A percentile compares a stretch with the other conserved stretches of the same genome.
phyloP scores from a whole-genome alignment of 2,113 vertebrate genomes.

The Myrmecobius fasciatus region DNA sequence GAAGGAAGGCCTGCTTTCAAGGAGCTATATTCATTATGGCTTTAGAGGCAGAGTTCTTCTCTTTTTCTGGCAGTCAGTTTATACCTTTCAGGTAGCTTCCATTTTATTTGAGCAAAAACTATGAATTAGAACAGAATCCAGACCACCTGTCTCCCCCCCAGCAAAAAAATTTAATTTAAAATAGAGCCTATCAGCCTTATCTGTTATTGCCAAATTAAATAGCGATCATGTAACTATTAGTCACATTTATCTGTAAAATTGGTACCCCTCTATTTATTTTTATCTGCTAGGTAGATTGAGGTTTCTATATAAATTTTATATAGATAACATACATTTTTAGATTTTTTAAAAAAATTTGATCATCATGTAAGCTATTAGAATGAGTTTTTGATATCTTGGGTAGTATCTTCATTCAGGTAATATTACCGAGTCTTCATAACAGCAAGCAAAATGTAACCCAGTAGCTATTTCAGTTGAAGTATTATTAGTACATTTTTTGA shows the following conservation, averaged over 20 bases:
- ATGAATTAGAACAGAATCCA: slow-evolving; percentile 35
- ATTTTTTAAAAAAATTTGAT: slow-evolving; percentile 56
- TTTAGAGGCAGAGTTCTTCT: slow-evolving; percentile 49
- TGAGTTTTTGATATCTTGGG: slow-evolving; percentile 56
- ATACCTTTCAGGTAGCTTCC: slow-evolving; percentile 53
- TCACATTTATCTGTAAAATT: slow-evolving; percentile 58
- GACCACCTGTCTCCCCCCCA: slow-evolving; percentile 3
- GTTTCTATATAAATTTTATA: slow-evolving; percentile 65
- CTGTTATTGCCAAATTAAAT: slow-evolving; percentile 38
- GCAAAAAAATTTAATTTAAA: slow-evolving; percentile 35
- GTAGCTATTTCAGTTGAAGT: slow-evolving; percentile 58
- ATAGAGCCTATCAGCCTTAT: slow-evolving; percentile 45
- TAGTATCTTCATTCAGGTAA: neutral
- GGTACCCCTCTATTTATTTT: slow-evolving; percentile 35
- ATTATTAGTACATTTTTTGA: slow-evolving; percentile 68
- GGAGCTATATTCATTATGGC: slow-evolving; percentile 48
- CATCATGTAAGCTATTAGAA: slow-evolving; percentile 48
- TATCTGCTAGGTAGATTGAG: slow-evolving; percentile 54
- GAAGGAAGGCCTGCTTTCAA: slow-evolving; percentile 56
- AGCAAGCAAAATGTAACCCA: slow-evolving; percentile 61
- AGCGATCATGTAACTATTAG: slow-evolving; percentile 36
- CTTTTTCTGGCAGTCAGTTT: slow-evolving; percentile 46
- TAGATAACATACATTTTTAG: slow-evolving; percentile 55
- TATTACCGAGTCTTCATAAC: slow-evolving; percentile 62
- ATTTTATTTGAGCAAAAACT: slow-evolving; percentile 48